Percentiles rank a stretch among this genome's conserved stretches.
Evolutionary conservation across 2,113 vertebrate genomes (phyloP).

Genomic region (Plestiodon gilberti): DNA sequence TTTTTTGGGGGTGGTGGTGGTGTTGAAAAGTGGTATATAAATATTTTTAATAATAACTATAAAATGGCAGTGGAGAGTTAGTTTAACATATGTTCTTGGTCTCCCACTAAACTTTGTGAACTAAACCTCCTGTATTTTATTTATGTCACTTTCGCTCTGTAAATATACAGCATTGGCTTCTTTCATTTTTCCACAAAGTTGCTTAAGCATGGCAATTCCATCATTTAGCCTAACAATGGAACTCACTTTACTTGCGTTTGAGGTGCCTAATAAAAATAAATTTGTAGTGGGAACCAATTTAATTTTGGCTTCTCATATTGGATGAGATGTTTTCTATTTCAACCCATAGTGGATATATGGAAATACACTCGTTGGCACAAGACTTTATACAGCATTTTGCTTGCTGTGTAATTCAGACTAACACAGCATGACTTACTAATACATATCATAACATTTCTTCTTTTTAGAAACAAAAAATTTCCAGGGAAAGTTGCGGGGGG

Average conservation of each 20-base stretch:
- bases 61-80: neutral
- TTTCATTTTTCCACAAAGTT: slow-evolving; percentile 3
- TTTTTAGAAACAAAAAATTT: slow-evolving; percentile 35
- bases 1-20: no score
- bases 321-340: slow-evolving; percentile 27
- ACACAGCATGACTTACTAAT: slow-evolving; percentile 32
- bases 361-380: slow-evolving; percentile 22
- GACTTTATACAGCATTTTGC: slow-evolving; percentile 38
- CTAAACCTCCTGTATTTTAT: neutral
- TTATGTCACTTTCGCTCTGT: neutral
- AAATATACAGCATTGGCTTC: neutral
- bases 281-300: slow-evolving; percentile 20
- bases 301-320: slow-evolving; percentile 37
- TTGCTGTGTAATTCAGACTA: slow-evolving; percentile 48
- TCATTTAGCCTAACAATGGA: slow-evolving; percentile 17
- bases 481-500: slow-evolving; percentile 37
- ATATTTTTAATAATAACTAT: no score
- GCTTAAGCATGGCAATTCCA: slow-evolving; percentile 13
- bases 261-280: slow-evolving; percentile 46
- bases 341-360: slow-evolving; percentile 23
- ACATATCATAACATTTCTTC: neutral
- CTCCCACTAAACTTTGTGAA: neutral
- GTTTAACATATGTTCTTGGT: neutral
- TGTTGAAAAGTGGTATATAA: no score
- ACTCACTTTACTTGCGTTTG: slow-evolving; percentile 13